phyloP scores from a whole-genome alignment of 2,113 vertebrate species.

The Marmota monax region DNA sequence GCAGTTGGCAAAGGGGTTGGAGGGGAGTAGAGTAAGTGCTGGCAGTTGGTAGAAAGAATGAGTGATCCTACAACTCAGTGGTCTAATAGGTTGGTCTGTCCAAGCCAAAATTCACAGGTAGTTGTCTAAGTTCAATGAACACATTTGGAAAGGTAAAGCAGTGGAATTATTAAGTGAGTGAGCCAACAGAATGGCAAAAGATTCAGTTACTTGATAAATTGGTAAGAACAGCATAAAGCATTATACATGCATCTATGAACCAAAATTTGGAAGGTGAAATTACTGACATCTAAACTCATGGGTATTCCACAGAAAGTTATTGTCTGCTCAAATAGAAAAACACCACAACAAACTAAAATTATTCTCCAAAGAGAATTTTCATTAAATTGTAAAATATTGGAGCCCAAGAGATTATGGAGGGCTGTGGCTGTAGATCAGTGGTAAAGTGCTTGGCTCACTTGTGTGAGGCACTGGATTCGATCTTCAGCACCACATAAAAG shows the following conservation, averaged over 20 bases:
- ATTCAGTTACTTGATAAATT: slow-evolving; percentile 30
- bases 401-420: not conserved
- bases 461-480: no score
- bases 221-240: not conserved
- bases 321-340: not conserved
- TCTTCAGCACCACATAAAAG: no score
- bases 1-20: not conserved
- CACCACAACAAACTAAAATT: not conserved
- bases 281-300: slow-evolving; percentile 26
- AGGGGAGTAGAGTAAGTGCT: not conserved
- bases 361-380: not conserved
- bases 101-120: not conserved
- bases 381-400: not conserved
- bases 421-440: no score
- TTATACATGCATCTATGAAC: slow-evolving; percentile 17
- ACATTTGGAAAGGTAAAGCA: not conserved
- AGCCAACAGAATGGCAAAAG: not conserved
- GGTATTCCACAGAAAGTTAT: not conserved
- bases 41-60: not conserved
- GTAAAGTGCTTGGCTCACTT: no score
- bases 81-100: not conserved
- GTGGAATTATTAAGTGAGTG: not conserved
- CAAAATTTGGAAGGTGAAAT: slow-evolving; percentile 45
- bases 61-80: not conserved
- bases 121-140: not conserved